Evolutionary conservation across 1,140 invertebrate species (phyloP).

Genomic region (Bombyx mandarina): DNA sequence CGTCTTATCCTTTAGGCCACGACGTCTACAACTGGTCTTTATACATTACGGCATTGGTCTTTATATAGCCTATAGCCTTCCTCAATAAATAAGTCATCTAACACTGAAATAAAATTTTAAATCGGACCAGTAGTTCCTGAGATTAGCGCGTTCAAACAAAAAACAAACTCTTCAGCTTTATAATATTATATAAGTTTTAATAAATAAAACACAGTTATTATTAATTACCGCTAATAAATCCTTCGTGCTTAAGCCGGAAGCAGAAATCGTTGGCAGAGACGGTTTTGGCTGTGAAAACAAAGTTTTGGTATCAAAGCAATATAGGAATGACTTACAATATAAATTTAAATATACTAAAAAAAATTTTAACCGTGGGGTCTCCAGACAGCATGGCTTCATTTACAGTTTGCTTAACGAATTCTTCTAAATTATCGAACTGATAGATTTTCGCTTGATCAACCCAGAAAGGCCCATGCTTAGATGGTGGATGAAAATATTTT

Average conservation of each 20-base stretch:
- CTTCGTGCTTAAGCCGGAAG: constrained; percentile 35
- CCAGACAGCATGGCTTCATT: constrained; percentile 32
- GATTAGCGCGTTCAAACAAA: too few relatives aligned
- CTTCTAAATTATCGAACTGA: constrained; percentile 45
- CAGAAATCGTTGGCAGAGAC: constrained; percentile 37
- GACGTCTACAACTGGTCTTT: too few relatives aligned
- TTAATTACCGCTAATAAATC: constrained; percentile 37
- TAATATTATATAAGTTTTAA: too few relatives aligned
- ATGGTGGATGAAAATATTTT: constrained; percentile 45
- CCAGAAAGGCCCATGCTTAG: constrained; percentile 30
- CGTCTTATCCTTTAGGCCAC: too few relatives aligned
- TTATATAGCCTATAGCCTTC: too few relatives aligned
- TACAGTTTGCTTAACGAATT: constrained; percentile 48
- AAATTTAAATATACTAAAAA: constrained; percentile 4
- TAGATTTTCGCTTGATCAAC: constrained; percentile 48
- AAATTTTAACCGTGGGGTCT: constrained; percentile 29
- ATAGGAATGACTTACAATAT: not conserved
- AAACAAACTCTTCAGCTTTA: too few relatives aligned
- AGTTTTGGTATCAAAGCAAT: not conserved
- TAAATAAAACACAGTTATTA: too few relatives aligned
- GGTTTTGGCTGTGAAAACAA: constrained; percentile 31
- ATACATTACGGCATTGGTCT: too few relatives aligned
- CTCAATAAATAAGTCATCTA: too few relatives aligned
- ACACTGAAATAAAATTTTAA: too few relatives aligned
- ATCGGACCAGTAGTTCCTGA: too few relatives aligned